phyloP scores from a whole-genome alignment of 1,140 invertebrate genomes.

The Cryptotermes secundus region DNA sequence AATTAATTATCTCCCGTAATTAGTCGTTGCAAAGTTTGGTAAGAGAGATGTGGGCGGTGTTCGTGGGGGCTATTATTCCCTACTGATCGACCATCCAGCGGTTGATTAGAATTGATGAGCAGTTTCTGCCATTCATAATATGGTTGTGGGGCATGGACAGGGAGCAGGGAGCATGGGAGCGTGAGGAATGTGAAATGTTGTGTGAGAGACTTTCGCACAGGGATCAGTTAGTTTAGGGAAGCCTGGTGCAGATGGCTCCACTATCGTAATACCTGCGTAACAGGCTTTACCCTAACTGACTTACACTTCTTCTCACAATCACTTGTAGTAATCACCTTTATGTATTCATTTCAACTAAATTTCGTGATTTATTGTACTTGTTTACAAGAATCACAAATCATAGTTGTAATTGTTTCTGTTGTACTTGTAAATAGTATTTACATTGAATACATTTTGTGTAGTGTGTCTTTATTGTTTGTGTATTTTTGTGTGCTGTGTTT shows the following conservation, averaged over 20 bases:
- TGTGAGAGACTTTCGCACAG: too few relatives aligned
- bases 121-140: constrained; percentile 28
- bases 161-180: not conserved
- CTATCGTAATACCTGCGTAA: not conserved
- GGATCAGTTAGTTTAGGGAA: too few relatives aligned
- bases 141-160: not conserved
- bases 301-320: not conserved
- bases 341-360: not conserved
- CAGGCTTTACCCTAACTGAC: not conserved
- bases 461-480: too few relatives aligned
- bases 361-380: not conserved
- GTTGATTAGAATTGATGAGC: constrained; percentile 32
- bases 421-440: too few relatives aligned
- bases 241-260: too few relatives aligned
- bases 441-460: too few relatives aligned
- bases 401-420: too few relatives aligned
- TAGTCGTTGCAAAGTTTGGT: constrained; percentile 23
- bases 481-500: too few relatives aligned
- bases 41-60: not conserved
- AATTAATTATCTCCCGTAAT: constrained; percentile 33
- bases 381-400: too few relatives aligned
- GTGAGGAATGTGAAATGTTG: not conserved
- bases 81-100: constrained; percentile 23
- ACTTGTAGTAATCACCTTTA: not conserved
- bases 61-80: constrained; percentile 27